Base-by-base conservation (phyloP, 2,113 vertebrate species). In the Corydoras maculifer region DNA sequence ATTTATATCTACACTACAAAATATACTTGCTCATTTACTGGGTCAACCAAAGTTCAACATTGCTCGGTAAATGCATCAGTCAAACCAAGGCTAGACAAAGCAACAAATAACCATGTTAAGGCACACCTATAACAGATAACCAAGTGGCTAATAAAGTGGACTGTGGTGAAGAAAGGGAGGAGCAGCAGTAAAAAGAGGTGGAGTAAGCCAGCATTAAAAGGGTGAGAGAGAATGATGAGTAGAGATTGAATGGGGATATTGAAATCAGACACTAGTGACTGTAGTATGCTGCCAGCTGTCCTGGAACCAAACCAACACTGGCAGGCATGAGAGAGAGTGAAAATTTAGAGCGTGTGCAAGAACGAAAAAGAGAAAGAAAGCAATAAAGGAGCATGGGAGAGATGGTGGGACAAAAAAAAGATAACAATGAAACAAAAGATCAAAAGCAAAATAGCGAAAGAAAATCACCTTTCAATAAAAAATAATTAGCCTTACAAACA, bases 221-320 rank as follows among this genome's bases (percentile, higher is more conserved):
- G 84, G 61, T 65, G 65, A 62, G 68, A 68, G 53, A 49, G 67
- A 59, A 58, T 54, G n/a, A 13, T 15, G 70, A 67, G 74, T 65
- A 49, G 62, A 72, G 69, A 74, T 69, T 77, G 80, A 81, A 81
- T 77, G 77, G 75, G 73, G 75, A 69, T 77, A 82, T 80, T 75
- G 79, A 79, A 78, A 78, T 62, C 54, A 70, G 74, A 81, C 81
- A 79, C 77, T 77, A 74, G 75, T 61, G 60, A 73, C 64, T 79
- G 78, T 77, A 78, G 65, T 65, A 74, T 50, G 15, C 62, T 72
- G 75, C 69, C 80, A 78, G 72, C 78, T 81, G 78, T 59, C 78
- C 78, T 74, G 69, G 74, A 75, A 76, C 60, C 62, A 65, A 69
- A 65, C 69, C 77, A 81, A 68, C 53, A 74, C 15, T 30, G 76